Evolutionary conservation across 1,140 invertebrate species (phyloP), one percentile per base, ranked within the genome.

Genomic region (Apis mellifera): DNA sequence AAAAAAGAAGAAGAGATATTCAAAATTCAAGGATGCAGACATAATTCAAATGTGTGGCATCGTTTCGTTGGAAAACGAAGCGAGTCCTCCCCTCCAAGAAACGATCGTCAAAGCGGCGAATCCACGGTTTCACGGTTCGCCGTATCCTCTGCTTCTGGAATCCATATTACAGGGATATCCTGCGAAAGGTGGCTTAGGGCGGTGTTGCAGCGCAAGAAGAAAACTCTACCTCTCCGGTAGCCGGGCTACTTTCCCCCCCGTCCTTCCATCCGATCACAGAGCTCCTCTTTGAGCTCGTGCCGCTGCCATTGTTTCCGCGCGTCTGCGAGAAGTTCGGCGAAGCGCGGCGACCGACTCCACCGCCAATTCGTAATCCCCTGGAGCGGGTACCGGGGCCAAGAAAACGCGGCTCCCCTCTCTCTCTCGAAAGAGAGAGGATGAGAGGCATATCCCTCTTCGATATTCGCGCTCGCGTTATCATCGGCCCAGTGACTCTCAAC

Each of bases 311-410:
- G 87, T 88, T 86, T 78, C 84, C 74, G 76, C 81, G 86, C 55
- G 68, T 79, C 78, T 68, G 69, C 59, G 64, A 74, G 71, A 59
- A 74, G 77, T 73, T 68, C 72, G n/a, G 19, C 73, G 23, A 17
- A 60, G 23, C 59, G 64, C 19, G 74, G 60, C 74, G 57, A 81
- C 82, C 78, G 89, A 62, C 90, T 91, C 78, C 90, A 89, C 90
- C 90, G 90, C 87, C 89, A 89, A 85, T 84, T 89, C 84, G 85
- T 91, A 90, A 91, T 90, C 90, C 85, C 86, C 79, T 55, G 71
- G n/a, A 84, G 75, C 78, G 19, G 57, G 52, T 50, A 19, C 42
- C 26, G 17, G 17, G 19, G 50, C 55, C 78, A 77, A 69, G 78
- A 78, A 77, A 69, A 79, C 55, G 32, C n/a, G n/a, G n/a, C 7